A percentile compares a stretch with the other conserved stretches of the same genome.
phyloP scores from a whole-genome alignment of 2,113 vertebrate genomes.

The Hippocampus abdominalis region DNA sequence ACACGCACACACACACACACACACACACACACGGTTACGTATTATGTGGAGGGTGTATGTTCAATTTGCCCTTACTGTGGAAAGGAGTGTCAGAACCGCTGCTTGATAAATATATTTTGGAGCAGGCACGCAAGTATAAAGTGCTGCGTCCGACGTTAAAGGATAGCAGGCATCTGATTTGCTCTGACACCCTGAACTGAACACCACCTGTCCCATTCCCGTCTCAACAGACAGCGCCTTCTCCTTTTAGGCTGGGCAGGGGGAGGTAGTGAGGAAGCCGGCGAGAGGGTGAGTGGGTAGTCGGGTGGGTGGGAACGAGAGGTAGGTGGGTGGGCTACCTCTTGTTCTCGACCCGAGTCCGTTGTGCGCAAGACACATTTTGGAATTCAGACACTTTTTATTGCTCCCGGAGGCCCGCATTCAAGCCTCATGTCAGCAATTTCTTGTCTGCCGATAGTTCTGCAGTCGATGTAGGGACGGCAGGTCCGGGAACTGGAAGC shows the following conservation, averaged over 20 bases:
- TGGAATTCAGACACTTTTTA: slow-evolving; percentile 16
- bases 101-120: slow-evolving; percentile 24
- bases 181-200: slow-evolving; percentile 57
- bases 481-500: slow-evolving; percentile 18
- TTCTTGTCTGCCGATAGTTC: slow-evolving; percentile 23
- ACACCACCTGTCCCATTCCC: slow-evolving; percentile 80
- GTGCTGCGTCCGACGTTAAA: slow-evolving; percentile 62
- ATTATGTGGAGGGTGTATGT: not conserved
- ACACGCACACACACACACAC: too few species aligned
- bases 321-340: slow-evolving; percentile 15
- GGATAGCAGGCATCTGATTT: slow-evolving; percentile 61
- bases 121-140: slow-evolving; percentile 40
- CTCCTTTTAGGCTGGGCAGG: slow-evolving; percentile 80
- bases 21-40: too few species aligned
- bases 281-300: slow-evolving; percentile 48
- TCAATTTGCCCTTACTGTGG: not conserved
- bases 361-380: slow-evolving; percentile 13
- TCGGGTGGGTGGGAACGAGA: slow-evolving; percentile 23
- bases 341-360: slow-evolving; percentile 16
- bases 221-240: slow-evolving; percentile 72
- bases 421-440: slow-evolving; percentile 31
- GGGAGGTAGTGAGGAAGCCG: slow-evolving; percentile 38
- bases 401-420: slow-evolving; percentile 29
- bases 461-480: slow-evolving; percentile 9
- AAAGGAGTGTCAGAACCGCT: not conserved